Evolutionary conservation across 2,888 invertebrate genomes (phyloP).

Genomic region (Caenorhabditis sp.): DNA sequence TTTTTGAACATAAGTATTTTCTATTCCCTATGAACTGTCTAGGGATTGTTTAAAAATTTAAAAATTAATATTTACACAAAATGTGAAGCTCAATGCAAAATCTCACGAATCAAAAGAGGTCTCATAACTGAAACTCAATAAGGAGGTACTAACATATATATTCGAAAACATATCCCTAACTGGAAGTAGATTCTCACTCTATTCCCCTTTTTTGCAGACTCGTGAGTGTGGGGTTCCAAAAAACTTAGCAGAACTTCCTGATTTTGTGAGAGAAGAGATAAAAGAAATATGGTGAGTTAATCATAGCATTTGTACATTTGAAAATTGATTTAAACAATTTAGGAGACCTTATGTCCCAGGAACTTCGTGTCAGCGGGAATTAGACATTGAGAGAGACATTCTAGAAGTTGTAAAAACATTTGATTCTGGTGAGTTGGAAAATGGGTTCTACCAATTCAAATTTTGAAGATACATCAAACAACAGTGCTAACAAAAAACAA

Average conservation of each 20-base stretch:
- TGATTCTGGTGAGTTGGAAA: constrained; percentile 33
- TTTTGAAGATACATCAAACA: constrained; percentile 2
- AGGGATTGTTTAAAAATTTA: too few relatives aligned
- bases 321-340: background rate
- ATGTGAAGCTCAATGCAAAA: too few relatives aligned
- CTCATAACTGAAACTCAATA: too few relatives aligned
- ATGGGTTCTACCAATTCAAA: background rate
- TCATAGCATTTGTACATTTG: background rate
- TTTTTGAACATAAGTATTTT: too few relatives aligned
- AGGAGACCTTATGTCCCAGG: constrained; percentile 65
- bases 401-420: constrained; percentile 62
- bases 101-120: too few relatives aligned
- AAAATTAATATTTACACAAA: too few relatives aligned
- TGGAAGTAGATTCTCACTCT: background rate
- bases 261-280: constrained; percentile 66
- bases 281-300: constrained; percentile 60
- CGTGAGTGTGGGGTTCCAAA: constrained; percentile 58
- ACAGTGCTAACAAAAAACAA: constrained; percentile 6
- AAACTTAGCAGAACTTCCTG: constrained; percentile 57
- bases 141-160: too few relatives aligned
- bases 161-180: background rate
- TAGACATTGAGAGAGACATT: constrained; percentile 63
- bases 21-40: too few relatives aligned
- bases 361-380: constrained; percentile 57
- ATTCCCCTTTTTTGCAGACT: too few relatives aligned